phyloP scores from a whole-genome alignment of 2,888 invertebrate species.

The Oxystoma pomonae region DNA sequence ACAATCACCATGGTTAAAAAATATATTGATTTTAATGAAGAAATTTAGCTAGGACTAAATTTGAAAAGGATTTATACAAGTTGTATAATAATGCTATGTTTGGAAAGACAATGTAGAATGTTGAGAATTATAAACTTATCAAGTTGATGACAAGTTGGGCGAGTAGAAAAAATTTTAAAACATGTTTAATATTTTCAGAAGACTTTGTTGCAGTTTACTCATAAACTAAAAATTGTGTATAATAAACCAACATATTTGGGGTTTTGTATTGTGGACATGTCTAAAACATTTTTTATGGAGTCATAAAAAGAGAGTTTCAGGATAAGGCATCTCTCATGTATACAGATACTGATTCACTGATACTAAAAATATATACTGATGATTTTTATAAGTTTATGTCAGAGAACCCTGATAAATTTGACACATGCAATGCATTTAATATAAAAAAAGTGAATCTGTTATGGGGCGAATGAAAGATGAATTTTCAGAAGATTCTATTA shows the following conservation, averaged over 20 bases:
- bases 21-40: too few species aligned
- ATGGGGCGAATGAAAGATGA: conserved; percentile 16
- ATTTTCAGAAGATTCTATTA: conserved; percentile 8
- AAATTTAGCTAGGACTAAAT: neutral
- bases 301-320: neutral
- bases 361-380: neutral
- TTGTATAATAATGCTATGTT: neutral
- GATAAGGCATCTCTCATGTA: neutral
- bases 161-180: neutral
- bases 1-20: too few species aligned
- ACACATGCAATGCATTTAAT: conserved; percentile 5
- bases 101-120: neutral
- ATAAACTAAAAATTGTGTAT: neutral
- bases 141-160: neutral
- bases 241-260: neutral
- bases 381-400: neutral
- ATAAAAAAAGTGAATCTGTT: conserved; percentile 6
- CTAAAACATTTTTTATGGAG: neutral
- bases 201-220: neutral
- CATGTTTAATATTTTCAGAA: neutral
- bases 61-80: neutral
- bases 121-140: neutral
- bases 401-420: conserved; percentile 4
- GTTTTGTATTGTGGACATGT: neutral
- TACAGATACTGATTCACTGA: neutral